phyloP scores from a whole-genome alignment of 2,888 invertebrate species.

The Aleiodes alternator region DNA sequence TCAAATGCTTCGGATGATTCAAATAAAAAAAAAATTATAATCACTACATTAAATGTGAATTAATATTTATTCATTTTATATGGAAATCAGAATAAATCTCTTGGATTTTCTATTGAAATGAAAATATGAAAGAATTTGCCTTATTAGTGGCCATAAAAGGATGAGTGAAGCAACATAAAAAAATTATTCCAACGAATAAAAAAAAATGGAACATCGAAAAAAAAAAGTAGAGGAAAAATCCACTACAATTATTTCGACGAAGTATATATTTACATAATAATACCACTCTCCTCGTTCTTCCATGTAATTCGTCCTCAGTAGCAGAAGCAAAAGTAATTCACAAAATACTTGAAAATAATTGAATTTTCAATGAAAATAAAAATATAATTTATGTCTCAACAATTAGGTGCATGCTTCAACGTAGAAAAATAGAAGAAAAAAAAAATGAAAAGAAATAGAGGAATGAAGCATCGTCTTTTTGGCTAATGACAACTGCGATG shows the following conservation, averaged over 20 bases:
- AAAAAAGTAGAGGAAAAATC: neutral
- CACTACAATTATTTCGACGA: constrained; percentile 5
- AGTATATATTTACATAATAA: constrained; percentile 21
- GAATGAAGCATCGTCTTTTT: constrained; percentile 37
- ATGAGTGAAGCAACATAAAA: too few species aligned
- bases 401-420: neutral
- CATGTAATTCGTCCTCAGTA: constrained; percentile 1
- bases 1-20: too few species aligned
- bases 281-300: neutral
- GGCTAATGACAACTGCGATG: constrained; percentile 38
- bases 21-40: too few species aligned
- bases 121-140: too few species aligned
- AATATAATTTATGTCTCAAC: neutral
- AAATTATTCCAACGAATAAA: too few species aligned
- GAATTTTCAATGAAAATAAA: constrained; percentile 21
- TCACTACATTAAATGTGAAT: too few species aligned
- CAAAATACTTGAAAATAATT: constrained; percentile 22
- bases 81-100: too few species aligned
- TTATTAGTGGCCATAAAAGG: too few species aligned
- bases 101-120: too few species aligned
- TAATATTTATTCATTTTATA: too few species aligned
- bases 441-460: constrained; percentile 1
- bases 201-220: neutral
- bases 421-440: neutral
- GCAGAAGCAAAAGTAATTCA: neutral